Conservation (phyloP, 2,888 invertebrate genomes). For the Amphipoea lucens region DNA sequence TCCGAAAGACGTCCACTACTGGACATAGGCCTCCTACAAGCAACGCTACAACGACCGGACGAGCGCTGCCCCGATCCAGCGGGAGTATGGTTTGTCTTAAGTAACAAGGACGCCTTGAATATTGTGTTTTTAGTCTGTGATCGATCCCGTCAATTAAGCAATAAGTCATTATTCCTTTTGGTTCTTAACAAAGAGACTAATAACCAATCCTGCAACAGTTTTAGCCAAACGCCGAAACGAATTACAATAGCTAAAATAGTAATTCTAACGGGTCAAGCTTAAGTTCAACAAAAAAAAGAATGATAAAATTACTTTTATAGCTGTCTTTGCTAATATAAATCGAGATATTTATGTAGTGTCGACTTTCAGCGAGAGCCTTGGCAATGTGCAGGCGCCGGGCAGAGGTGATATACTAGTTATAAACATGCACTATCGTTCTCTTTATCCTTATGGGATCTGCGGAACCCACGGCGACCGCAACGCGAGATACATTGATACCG, state of each 20-base stretch:
- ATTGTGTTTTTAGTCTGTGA: background rate
- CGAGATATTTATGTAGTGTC: conserved; percentile 33
- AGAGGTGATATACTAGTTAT: conserved; percentile 36
- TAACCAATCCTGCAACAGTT: background rate
- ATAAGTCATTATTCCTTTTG: background rate
- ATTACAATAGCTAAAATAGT: background rate
- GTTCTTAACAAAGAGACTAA: background rate
- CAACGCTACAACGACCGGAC: background rate
- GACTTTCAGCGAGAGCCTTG: conserved; percentile 31
- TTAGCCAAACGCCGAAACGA: background rate
- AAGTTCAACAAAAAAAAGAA: conserved; percentile 11
- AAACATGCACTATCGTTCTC: conserved; percentile 50
- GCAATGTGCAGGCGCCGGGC: conserved; percentile 26
- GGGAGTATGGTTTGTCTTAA: background rate
- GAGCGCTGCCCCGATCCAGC: background rate
- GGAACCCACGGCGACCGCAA: conserved; percentile 35
- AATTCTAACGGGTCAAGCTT: background rate
- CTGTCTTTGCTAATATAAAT: conserved; percentile 32
- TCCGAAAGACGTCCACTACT: background rate
- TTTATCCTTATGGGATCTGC: conserved; percentile 53
- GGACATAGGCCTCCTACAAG: background rate
- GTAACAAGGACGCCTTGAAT: background rate
- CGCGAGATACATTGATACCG: conserved; percentile 36
- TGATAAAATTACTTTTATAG: conserved; percentile 17
- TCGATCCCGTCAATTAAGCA: background rate